Evolutionary conservation across 1,140 invertebrate species (phyloP).

Genomic region (Leptopilina boulardi): DNA sequence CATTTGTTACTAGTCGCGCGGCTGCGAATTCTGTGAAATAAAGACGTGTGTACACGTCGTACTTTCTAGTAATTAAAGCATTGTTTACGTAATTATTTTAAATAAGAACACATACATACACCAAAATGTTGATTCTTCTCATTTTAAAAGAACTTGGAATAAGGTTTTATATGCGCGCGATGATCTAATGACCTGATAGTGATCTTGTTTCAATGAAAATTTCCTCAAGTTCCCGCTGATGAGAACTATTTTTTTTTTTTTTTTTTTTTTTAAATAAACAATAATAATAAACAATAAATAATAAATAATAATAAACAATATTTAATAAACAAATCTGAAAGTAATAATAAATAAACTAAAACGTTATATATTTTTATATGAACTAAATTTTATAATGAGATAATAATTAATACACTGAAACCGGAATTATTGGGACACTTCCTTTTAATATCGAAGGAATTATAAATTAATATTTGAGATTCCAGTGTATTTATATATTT

Average conservation of each 20-base stretch:
- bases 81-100: conserved; percentile 33
- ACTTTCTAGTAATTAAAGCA: conserved; percentile 31
- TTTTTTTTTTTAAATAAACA: neutral
- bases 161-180: neutral
- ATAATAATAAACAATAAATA: no score
- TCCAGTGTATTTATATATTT: no score
- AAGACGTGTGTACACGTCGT: neutral
- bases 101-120: conserved; percentile 19
- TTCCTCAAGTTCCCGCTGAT: neutral
- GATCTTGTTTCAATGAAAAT: neutral
- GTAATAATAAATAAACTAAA: no score
- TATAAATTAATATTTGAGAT: no score
- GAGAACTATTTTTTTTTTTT: neutral
- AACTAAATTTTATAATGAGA: no score
- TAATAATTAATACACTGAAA: no score
- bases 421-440: no score
- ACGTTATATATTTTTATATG: no score
- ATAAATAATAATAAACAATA: no score
- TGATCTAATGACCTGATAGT: neutral
- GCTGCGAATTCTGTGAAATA: conserved; percentile 1
- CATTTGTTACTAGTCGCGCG: conserved; percentile 7
- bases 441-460: no score
- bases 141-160: neutral
- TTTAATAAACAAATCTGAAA: no score
- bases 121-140: conserved; percentile 2